These are phyloP conservation scores for Meteorus cinctellus DNA, from an alignment of 2,888 invertebrate species.

Conservation along the genomic window DNA sequence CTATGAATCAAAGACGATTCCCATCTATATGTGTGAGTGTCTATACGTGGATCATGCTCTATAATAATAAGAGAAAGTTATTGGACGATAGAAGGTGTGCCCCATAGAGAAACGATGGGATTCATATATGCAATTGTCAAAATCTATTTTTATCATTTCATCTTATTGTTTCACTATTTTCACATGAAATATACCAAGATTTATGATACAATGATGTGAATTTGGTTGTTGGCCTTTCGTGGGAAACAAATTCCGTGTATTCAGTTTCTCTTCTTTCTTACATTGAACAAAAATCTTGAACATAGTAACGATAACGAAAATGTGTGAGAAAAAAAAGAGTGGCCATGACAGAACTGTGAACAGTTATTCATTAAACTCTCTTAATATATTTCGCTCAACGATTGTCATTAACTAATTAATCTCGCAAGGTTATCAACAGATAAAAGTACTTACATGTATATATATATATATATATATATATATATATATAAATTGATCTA, in stretches of 20 bases:
- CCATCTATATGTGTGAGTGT: background rate
- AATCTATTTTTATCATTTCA: background rate
- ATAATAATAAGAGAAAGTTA: constrained; percentile 2
- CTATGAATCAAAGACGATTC: background rate
- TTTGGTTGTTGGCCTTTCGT: background rate
- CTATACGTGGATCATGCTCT: background rate
- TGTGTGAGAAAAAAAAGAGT: background rate
- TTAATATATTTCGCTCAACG: constrained; percentile 41
- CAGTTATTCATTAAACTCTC: constrained; percentile 31
- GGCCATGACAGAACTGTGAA: constrained; percentile 8
- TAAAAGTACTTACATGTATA: constrained; percentile 1
- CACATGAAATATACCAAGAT: background rate
- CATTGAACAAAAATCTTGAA: background rate
- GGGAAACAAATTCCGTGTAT: background rate
- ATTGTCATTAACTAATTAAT: constrained; percentile 42
- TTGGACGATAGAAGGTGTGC: background rate
- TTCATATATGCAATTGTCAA: background rate
- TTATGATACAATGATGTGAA: background rate
- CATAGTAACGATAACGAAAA: background rate
- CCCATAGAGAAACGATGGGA: background rate
- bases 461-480: constrained; percentile 9
- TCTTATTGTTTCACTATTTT: background rate
- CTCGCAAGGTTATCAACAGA: constrained; percentile 24
- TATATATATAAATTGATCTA: background rate
- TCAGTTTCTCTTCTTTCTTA: background rate